These are phyloP conservation scores for Sparus aurata DNA, from an alignment of 2,797 vertebrate species.

Conservation along the genomic window DNA sequence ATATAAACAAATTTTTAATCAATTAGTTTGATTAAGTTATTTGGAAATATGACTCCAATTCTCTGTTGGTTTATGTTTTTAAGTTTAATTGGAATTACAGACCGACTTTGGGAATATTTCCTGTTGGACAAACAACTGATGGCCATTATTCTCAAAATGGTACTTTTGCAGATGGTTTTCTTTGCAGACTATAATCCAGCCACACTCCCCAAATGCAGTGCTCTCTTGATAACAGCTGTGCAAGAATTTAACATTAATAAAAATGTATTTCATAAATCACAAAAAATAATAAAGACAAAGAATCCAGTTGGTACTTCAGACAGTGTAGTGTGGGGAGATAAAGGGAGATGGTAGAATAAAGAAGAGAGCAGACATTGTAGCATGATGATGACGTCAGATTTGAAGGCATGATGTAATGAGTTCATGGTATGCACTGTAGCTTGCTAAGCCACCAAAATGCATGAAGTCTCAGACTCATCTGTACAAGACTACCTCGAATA, in stretches of 20 bases:
- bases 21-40: neutral
- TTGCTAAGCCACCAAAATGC: slow-evolving; percentile 37
- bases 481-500: slow-evolving; percentile 11
- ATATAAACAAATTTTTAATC: neutral
- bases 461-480: slow-evolving; percentile 12
- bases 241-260: neutral
- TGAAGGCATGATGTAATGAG: slow-evolving; percentile 43
- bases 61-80: neutral
- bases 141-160: neutral
- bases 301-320: neutral
- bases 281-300: neutral
- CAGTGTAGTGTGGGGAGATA: neutral
- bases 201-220: neutral
- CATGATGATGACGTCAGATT: slow-evolving; percentile 33
- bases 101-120: neutral
- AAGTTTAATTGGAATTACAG: slow-evolving; percentile 2
- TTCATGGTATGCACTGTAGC: slow-evolving; percentile 17
- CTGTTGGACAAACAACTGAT: neutral
- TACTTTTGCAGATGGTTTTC: neutral
- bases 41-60: slow-evolving; percentile 5
- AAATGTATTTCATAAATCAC: neutral
- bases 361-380: slow-evolving; percentile 24
- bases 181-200: slow-evolving; percentile 7
- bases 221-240: neutral
- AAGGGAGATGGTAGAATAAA: slow-evolving; percentile 22